Conservation (phyloP, 2,113 vertebrate species). For the Phyllopteryx taeniolatus region DNA sequence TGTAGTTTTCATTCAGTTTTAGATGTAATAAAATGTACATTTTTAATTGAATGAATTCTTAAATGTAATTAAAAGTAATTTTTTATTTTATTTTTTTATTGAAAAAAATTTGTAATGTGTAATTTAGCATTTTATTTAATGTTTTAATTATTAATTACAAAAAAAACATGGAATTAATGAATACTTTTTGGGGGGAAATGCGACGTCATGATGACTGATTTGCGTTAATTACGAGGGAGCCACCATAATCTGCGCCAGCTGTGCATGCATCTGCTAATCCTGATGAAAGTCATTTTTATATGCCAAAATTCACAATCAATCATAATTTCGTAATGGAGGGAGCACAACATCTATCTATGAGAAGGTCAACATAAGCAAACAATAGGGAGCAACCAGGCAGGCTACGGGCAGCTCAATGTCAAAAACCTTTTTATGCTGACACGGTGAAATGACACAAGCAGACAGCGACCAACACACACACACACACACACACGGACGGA, state of each 20-base stretch:
- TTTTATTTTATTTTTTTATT: too few species aligned
- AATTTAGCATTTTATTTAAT: too few species aligned
- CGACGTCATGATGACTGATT: neutral
- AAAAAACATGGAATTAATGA: too few species aligned
- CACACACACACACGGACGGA: neutral
- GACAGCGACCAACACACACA: slow-evolving; percentile 25
- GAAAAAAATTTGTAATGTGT: too few species aligned
- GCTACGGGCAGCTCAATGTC: neutral
- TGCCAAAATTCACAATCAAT: slow-evolving; percentile 12
- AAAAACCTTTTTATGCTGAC: neutral
- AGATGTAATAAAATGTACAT: too few species aligned
- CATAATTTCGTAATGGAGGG: neutral
- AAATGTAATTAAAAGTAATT: too few species aligned
- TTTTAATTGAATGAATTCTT: too few species aligned
- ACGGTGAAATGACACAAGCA: neutral
- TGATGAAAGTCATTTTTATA: slow-evolving; percentile 3
- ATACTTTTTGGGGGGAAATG: too few species aligned
- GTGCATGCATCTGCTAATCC: slow-evolving; percentile 31
- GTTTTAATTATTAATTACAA: too few species aligned
- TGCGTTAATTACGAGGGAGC: slow-evolving; percentile 1
- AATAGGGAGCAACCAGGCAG: neutral
- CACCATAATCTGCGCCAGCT: slow-evolving; percentile 22
- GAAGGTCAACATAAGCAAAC: neutral
- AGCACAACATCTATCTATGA: neutral
- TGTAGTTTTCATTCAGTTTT: too few species aligned